Base-by-base conservation (phyloP, 2,797 vertebrate genomes). In the Cephalopachus bancanus region DNA sequence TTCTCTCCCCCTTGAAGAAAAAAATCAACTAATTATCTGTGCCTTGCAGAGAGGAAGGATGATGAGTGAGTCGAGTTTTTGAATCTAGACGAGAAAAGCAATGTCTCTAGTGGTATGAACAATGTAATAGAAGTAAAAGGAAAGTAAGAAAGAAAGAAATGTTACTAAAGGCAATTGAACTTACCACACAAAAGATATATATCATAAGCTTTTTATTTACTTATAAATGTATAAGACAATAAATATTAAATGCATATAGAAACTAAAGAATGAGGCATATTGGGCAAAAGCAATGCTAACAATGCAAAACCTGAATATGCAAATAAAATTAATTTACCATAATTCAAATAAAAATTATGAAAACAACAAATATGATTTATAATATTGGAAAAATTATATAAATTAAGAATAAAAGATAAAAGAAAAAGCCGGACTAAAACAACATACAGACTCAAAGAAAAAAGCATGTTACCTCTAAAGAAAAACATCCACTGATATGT, bases 401-500 rank as follows among this genome's bases (percentile, higher is more conserved):
- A 80, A 14, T 55, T 86, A 89, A 67, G 30, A 91, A n/a, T 49
- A 71, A 75, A 90, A 49, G 20, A 33, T 71, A 55, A 83, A 80
- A 89, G 24, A 57, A 69, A 71, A 55, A 76, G 5, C 22, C 6
- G 28, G 24, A 64, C 65, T 30, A 79, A 84, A 72, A 79, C 3
- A 88, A 4, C 53, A 51, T 17, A 64, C 8, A 83, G 44, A 64
- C 33, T 71, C 53, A 96, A 93, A 69, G 60, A 89, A 67, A 74
- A 65, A 91, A n/a, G 20, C 20, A 51, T 28, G 4, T 60, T 75
- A n/a, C 20, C 9, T 75, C 51, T 55, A 83, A 72, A 51, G 8
- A 78, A 89, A 55, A 64, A 92, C 7, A 33, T 59, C 49, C 57
- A 51, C 2, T n/a, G 15, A 28, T 10, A 19, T 16, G 20, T 60